Percentiles rank a stretch among this genome's conserved stretches.
These are phyloP conservation scores for Drosophila erecta DNA, from an alignment of 1,140 invertebrate genomes.

Conservation along the genomic window DNA sequence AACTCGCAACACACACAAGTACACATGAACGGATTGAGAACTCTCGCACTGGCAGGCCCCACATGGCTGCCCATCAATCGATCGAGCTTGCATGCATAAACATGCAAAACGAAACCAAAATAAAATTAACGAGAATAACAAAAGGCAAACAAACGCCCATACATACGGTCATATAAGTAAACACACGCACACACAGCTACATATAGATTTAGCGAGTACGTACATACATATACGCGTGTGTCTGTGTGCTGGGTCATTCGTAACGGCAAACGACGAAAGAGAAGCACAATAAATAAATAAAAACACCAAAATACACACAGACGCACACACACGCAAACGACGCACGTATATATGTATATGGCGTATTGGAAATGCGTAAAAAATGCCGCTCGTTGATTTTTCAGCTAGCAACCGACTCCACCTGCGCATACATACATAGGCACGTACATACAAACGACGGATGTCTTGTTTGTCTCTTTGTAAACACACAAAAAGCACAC, in stretches of 20 bases:
- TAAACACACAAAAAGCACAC: conserved; percentile 79
- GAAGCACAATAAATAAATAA: conserved; percentile 82
- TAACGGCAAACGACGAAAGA: conserved; percentile 70
- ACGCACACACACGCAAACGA: conserved; percentile 27
- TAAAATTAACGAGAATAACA: conserved; percentile 81
- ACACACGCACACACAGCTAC: conserved; percentile 31
- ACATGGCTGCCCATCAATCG: conserved; percentile 73
- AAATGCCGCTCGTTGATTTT: conserved; percentile 82
- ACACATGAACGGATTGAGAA: conserved; percentile 18
- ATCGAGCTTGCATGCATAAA: conserved; percentile 76
- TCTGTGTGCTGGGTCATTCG: conserved; percentile 62
- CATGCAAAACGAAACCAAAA: conserved; percentile 81
- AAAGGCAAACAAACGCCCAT: conserved; percentile 67
- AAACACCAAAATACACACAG: conserved; percentile 74
- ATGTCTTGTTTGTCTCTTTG: conserved; percentile 76
- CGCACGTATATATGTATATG: conserved; percentile 6
- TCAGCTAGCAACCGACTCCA: conserved; percentile 80
- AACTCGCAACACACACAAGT: conserved; percentile 16
- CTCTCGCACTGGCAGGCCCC: conserved; percentile 48
- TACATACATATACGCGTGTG: conserved; percentile 34
- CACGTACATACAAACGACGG: conserved; percentile 49
- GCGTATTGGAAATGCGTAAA: conserved; percentile 79
- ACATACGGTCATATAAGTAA: conserved; percentile 50
- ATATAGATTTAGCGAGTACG: conserved; percentile 33
- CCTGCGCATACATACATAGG: conserved; percentile 63